phyloP scores from a whole-genome alignment of 2,113 vertebrate species.

The Ceratotherium simum region DNA sequence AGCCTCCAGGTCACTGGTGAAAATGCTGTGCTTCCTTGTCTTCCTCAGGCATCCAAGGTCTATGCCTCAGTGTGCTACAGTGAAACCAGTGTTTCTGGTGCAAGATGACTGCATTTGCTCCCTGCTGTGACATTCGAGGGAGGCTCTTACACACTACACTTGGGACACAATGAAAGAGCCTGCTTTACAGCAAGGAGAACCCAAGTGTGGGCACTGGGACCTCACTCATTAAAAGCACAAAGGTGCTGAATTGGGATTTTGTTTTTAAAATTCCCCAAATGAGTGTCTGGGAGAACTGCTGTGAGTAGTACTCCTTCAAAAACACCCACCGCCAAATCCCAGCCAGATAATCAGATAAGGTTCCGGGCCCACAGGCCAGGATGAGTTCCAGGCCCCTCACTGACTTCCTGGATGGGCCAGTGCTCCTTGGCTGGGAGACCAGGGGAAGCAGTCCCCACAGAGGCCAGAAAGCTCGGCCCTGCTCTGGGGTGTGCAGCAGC shows the following conservation, averaged over 20 bases:
- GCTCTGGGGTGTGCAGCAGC: no score
- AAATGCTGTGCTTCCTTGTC: neutral
- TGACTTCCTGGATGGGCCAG: neutral
- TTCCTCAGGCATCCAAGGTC: neutral
- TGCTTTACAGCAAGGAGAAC: neutral
- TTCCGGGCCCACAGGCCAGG: neutral
- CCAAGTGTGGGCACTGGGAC: neutral
- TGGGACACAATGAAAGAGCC: neutral
- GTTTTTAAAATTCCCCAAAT: neutral
- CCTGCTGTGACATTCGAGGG: neutral
- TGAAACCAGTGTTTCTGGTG: neutral
- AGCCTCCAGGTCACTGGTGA: neutral
- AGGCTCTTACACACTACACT: neutral
- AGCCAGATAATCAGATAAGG: neutral
- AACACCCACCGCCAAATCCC: neutral
- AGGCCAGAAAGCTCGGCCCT: neutral
- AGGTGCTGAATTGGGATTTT: neutral
- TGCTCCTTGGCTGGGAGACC: neutral
- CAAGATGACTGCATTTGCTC: neutral
- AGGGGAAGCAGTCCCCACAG: accelerated
- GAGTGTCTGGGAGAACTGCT: neutral
- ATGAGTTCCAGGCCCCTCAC: neutral
- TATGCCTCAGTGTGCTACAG: neutral
- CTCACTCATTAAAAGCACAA: neutral
- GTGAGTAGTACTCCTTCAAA: neutral